Evolutionary conservation across 2,888 invertebrate genomes (phyloP).

Genomic region (Mayetiola destructor): DNA sequence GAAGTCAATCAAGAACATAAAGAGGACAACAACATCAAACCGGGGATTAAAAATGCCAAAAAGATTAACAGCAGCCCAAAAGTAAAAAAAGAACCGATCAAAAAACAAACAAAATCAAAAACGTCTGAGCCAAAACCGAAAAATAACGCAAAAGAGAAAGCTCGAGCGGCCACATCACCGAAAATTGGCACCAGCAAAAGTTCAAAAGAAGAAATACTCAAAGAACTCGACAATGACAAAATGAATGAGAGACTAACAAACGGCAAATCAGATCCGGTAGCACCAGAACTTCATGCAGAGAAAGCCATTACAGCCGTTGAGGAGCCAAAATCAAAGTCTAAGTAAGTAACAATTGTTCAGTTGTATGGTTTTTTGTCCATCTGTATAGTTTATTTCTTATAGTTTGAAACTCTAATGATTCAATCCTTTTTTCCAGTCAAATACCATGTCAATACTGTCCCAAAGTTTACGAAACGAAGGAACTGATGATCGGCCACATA

Average conservation of each 20-base stretch:
- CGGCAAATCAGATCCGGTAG: too few relatives aligned
- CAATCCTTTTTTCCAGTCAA: neutral
- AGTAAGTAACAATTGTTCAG: neutral
- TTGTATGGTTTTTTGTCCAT: neutral
- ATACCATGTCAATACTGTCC: conserved; percentile 6
- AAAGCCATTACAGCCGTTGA: neutral
- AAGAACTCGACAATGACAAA: neutral
- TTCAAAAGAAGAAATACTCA: neutral
- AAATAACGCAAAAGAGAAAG: neutral
- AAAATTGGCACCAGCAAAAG: neutral
- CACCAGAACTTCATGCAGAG: neutral
- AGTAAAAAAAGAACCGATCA: neutral
- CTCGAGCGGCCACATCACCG: neutral
- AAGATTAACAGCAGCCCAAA: neutral
- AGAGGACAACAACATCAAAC: neutral
- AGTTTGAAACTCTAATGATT: neutral
- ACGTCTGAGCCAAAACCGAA: neutral
- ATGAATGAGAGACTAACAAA: neutral
- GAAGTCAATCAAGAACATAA: neutral
- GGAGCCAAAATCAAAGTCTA: neutral
- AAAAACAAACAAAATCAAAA: neutral
- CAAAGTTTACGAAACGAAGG: neutral
- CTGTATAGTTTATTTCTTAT: neutral
- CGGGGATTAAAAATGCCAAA: neutral
- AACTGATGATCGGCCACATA: conserved; percentile 26